Evolutionary conservation across 2,797 vertebrate species (phyloP), one percentile per base, ranked within the genome.

Genomic region (Mus minutoides): DNA sequence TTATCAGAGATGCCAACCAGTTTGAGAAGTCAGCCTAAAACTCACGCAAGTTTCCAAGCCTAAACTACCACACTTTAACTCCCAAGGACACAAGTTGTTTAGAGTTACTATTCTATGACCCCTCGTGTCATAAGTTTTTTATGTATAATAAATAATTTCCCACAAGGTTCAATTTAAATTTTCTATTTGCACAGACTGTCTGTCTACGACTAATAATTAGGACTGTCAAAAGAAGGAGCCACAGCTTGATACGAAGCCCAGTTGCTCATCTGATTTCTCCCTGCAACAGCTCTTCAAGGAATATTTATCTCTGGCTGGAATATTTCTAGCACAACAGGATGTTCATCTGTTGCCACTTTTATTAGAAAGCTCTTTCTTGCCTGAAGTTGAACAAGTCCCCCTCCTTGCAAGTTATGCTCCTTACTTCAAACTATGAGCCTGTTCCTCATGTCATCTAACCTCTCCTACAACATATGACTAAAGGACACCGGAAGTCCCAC

Each of bases 121-220:
- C 58, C 43, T n/a, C 54, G 31, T 40, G 17, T 52, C 7, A 24
- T 49, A 93, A 54, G 78, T 90, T 88, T 56, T 49, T 56, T 56
- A 43, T 37, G 1, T 43, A 26, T 75, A 76, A 69, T 37, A 16
- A 5, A 56, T n/a, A 83, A 94, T 94, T 46, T 89, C 29, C 85
- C 37, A 52, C 10, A 69, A 87, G 92, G 24, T 88, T 94, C 46
- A 31, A 40, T 78, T 94, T 26, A 73, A 73, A 0, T 90, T 60
- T 95, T 7, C 73, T 95, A 96, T 67, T 87, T 96, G 67, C n/a
- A 17, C 22, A 86, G 31, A 82, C 54, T 34, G 8, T 10, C 37
- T 31, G 69, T 62, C 1, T 29, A 89, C 92, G 24, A 46, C 22
- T 86, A 34, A 84, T 29, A 93, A 77, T 17, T 49, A 88, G 7